phyloP scores from a whole-genome alignment of 2,113 vertebrate species.

The Nanorana parkeri region DNA sequence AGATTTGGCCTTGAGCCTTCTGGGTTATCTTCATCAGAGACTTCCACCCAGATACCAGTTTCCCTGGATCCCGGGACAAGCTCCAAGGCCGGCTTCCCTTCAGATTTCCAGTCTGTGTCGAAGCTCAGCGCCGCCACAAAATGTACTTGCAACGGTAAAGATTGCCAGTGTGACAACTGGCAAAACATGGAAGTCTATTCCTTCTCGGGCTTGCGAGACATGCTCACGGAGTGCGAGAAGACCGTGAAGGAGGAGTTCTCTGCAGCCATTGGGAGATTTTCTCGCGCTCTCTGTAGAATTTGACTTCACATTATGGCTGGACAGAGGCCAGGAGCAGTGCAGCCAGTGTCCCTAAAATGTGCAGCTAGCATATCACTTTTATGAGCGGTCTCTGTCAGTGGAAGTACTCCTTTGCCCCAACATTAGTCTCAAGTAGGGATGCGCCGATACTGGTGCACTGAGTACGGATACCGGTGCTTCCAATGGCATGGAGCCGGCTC shows the following conservation, averaged over 20 bases:
- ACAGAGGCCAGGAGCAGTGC: no score
- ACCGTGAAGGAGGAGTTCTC: slow-evolving; percentile 71
- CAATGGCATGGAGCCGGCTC: no score
- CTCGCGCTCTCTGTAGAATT: no score
- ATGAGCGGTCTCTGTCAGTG: no score
- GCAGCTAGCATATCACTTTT: no score
- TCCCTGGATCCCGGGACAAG: slow-evolving; percentile 60
- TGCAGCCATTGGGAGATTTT: no score
- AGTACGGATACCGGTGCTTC: no score
- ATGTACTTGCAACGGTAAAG: slow-evolving; percentile 67
- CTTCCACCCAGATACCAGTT: slow-evolving; percentile 49
- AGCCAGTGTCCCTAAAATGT: no score
- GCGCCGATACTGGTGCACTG: no score
- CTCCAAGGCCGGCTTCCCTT: slow-evolving; percentile 67
- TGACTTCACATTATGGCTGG: no score
- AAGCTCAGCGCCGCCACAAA: slow-evolving; percentile 69
- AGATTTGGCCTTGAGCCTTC: slow-evolving; percentile 60
- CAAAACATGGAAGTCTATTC: slow-evolving; percentile 90
- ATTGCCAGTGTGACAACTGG: slow-evolving; percentile 81
- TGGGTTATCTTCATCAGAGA: slow-evolving; percentile 59
- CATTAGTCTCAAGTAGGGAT: no score
- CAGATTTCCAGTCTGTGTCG: slow-evolving; percentile 87
- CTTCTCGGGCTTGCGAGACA: slow-evolving; percentile 89
- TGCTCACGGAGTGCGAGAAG: slow-evolving; percentile 81
- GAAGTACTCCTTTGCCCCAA: no score